Conservation (phyloP, 2,888 invertebrate genomes). For the Erebia palarica region DNA sequence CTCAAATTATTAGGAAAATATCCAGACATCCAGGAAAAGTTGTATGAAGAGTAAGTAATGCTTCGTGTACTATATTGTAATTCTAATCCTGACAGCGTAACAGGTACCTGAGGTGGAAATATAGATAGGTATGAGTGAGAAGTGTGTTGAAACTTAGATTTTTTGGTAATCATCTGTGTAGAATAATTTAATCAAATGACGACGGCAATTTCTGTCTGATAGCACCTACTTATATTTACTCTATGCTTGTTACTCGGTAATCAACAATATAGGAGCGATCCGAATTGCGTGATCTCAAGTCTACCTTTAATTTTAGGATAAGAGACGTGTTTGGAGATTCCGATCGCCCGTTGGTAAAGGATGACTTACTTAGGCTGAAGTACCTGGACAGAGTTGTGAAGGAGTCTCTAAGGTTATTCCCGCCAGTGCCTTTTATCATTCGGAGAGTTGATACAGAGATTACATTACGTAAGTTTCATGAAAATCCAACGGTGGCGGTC, state of each 20-base stretch:
- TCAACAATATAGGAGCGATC: no score
- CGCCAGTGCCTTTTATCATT: slow-evolving; percentile 71
- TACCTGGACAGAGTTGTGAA: slow-evolving; percentile 70
- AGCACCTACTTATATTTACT: no score
- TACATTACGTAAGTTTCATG: slow-evolving; percentile 64
- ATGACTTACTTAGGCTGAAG: slow-evolving; percentile 61
- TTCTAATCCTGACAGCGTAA: no score
- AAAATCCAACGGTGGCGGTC: no score
- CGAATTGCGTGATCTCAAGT: not conserved
- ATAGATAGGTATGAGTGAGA: no score
- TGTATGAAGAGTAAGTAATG: slow-evolving; percentile 68
- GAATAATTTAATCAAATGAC: no score
- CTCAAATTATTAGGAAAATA: slow-evolving; percentile 71
- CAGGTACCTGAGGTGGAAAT: no score
- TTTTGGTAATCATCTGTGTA: no score
- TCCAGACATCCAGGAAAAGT: slow-evolving; percentile 73
- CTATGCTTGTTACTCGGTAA: no score
- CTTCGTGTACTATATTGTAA: no score
- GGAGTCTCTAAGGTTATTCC: slow-evolving; percentile 67
- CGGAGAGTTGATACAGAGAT: slow-evolving; percentile 67
- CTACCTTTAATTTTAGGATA: slow-evolving; percentile 52
- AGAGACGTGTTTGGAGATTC: slow-evolving; percentile 62
- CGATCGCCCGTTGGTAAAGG: slow-evolving; percentile 62
- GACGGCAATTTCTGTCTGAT: no score
- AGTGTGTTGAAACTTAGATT: no score